Evolutionary conservation across 2,797 vertebrate species (phyloP).

Genomic region (Rhinatrema bivittatum): DNA sequence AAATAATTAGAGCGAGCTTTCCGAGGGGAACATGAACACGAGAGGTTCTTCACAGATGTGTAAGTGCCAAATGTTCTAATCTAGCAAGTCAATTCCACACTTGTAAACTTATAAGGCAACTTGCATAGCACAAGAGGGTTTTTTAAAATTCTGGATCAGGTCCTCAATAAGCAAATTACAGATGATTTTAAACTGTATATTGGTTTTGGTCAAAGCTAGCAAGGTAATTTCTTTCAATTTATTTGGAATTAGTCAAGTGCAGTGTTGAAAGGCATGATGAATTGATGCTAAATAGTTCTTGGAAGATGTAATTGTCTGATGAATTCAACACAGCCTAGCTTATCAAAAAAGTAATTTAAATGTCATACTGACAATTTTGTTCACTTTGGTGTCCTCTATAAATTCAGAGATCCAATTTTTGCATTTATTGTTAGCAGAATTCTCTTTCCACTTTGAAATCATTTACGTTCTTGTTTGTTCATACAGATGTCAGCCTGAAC

Average conservation of each 20-base stretch:
- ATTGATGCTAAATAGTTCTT: conserved; percentile 74
- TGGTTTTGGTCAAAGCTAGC: conserved; percentile 48
- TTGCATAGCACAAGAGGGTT: no score
- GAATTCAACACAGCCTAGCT: conserved; percentile 72
- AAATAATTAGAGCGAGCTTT: no score
- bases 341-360: conserved; percentile 71
- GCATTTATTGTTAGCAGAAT: conserved; percentile 53
- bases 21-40: no score
- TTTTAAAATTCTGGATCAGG: no score
- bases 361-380: conserved; percentile 65
- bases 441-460: conserved; percentile 45
- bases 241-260: conserved; percentile 69
- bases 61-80: no score
- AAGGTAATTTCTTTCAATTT: conserved; percentile 69
- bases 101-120: no score
- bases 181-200: conserved; percentile 1
- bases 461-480: conserved; percentile 26
- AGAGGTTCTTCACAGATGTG: no score
- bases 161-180: background rate
- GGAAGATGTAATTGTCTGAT: conserved; percentile 74
- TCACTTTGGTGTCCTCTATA: conserved; percentile 58
- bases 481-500: conserved; percentile 27
- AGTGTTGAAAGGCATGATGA: conserved; percentile 63
- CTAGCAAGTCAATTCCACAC: no score
- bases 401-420: conserved; percentile 57